These are phyloP conservation scores for Smutsia temminckii DNA, from an alignment of 2,797 vertebrate species.

Conservation along the genomic window DNA sequence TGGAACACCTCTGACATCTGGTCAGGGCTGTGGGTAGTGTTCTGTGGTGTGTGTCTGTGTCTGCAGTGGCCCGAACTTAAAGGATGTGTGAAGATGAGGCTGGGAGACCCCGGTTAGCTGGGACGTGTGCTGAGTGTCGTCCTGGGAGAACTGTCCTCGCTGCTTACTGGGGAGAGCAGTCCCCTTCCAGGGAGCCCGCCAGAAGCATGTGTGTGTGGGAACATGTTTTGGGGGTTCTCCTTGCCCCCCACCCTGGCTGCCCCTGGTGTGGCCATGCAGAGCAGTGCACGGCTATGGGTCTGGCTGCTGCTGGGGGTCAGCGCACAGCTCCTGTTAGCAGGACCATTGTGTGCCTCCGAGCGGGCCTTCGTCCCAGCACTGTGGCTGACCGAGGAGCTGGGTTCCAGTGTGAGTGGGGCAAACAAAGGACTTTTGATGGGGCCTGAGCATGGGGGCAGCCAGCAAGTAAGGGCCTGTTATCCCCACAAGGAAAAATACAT, in stretches of 20 bases:
- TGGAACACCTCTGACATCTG: accelerated
- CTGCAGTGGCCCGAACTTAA: too few relatives aligned
- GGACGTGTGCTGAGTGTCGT: background rate
- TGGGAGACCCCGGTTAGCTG: accelerated
- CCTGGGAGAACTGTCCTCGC: background rate
- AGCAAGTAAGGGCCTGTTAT: background rate
- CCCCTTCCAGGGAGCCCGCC: background rate
- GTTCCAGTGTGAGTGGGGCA: background rate
- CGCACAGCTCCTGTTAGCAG: background rate
- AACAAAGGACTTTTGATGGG: conserved; percentile 66
- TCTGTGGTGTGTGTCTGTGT: accelerated
- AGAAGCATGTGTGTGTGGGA: accelerated
- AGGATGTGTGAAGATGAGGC: accelerated
- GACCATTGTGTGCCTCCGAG: background rate
- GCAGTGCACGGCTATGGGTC: background rate
- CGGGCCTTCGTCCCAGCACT: background rate
- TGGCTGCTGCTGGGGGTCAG: background rate
- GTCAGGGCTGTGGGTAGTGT: background rate
- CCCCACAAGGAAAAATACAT: conserved; percentile 54
- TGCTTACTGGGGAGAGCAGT: background rate
- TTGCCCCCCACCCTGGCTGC: background rate
- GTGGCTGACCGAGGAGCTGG: background rate
- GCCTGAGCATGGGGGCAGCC: background rate
- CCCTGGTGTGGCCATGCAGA: accelerated
- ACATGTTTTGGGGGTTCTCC: background rate